Conservation (phyloP, 1,140 invertebrate species). For the Panulirus ornatus region DNA sequence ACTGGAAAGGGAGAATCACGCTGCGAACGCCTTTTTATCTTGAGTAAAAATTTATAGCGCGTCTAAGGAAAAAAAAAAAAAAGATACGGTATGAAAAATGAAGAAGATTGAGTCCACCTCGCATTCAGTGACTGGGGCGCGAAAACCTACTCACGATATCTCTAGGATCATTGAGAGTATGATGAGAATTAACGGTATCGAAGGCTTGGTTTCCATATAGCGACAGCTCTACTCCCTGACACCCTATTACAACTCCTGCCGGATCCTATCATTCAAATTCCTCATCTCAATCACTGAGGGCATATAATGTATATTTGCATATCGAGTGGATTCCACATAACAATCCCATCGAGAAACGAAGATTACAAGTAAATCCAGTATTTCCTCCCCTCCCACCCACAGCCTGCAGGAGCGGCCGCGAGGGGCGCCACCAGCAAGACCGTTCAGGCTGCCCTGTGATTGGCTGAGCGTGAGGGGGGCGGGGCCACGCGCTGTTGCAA, state of each 20-base stretch:
- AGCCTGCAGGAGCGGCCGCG: background rate
- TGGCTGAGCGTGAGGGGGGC: background rate
- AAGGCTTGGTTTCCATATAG: too few species aligned
- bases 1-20: too few species aligned
- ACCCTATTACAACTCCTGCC: too few species aligned
- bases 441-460: background rate
- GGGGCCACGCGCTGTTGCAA: background rate
- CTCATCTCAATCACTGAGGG: too few species aligned
- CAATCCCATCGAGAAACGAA: background rate
- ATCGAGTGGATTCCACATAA: background rate
- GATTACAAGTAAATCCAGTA: background rate
- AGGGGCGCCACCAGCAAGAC: slow-evolving; percentile 28
- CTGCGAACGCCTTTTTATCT: background rate
- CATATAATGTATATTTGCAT: too few species aligned
- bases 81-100: background rate
- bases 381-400: background rate
- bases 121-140: too few species aligned
- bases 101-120: background rate
- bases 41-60: background rate
- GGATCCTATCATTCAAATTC: too few species aligned
- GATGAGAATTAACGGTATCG: too few species aligned
- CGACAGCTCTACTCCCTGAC: too few species aligned
- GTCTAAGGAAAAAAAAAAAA: background rate
- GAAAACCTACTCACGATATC: too few species aligned
- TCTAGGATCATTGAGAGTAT: too few species aligned